A percentile compares a stretch with the other conserved stretches of the same genome.
These are phyloP conservation scores for Xestia ashworthii DNA, from an alignment of 2,888 invertebrate species.

Conservation along the genomic window DNA sequence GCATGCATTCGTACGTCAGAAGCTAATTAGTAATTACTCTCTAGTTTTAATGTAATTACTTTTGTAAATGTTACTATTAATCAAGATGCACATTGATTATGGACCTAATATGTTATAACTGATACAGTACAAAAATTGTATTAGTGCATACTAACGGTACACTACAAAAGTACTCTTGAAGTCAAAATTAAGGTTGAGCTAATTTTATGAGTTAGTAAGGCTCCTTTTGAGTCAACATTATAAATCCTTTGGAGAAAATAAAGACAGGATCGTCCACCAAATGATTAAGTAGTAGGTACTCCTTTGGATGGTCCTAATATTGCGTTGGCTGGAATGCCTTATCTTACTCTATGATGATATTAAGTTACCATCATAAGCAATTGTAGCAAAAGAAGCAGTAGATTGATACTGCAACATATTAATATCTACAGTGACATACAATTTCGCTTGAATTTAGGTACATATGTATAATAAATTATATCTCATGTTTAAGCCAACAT, in stretches of 20 bases:
- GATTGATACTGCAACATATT: not conserved
- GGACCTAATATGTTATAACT: not conserved
- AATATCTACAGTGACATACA: not conserved
- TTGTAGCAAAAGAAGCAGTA: not conserved
- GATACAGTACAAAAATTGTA: not conserved
- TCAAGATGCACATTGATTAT: conserved; percentile 25
- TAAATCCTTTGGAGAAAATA: not conserved
- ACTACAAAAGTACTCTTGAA: not conserved
- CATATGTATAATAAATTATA: not conserved
- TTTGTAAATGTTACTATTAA: conserved; percentile 36
- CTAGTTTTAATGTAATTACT: conserved; percentile 43
- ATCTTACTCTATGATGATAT: not conserved
- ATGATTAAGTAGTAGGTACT: not conserved
- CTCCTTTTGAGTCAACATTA: not conserved
- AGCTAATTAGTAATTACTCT: conserved; percentile 49
- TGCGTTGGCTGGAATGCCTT: not conserved
- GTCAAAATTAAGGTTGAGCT: not conserved
- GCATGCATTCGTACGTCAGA: conserved; percentile 35
- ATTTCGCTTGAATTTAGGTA: not conserved
- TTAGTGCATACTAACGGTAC: not conserved
- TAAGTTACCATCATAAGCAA: not conserved
- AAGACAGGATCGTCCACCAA: not conserved
- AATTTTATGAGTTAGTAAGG: not conserved
- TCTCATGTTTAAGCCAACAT: conserved; percentile 12
- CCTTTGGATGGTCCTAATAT: not conserved